Base-by-base conservation (phyloP, 2,797 vertebrate genomes). In the Sparidentex hasta region DNA sequence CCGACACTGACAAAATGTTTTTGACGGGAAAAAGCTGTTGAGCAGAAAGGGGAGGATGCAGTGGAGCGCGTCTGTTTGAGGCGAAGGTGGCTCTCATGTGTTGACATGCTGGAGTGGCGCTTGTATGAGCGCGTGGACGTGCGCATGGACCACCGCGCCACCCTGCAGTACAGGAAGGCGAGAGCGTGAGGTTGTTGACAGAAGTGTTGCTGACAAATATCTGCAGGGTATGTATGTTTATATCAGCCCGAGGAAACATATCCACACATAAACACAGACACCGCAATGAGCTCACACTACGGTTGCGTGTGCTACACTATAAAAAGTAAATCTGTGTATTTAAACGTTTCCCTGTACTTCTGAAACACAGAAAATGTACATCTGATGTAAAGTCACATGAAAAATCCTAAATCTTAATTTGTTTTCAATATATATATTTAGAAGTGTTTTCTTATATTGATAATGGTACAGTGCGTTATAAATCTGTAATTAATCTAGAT, bases 1-100 rank as follows among this genome's bases (percentile, higher is more conserved):
- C 68, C 66, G 82, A 86, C 80, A 51, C 18, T 90, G 84, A 85
- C 74, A 70, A 79, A 86, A 81, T 74, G 70, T 59, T 80, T 86
- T 55, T 75, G 78, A 91, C 29, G 20, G 72, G 47, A 63, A 66
- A 54, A 80, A 77, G 78, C 82, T 88, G 89, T 74, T 29, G 29
- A 76, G 50, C 69, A 65, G 54, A 64, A 50, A 71, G 74, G 62
- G 20, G 43, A 18, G 18, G 51, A n/a, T 16, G 72, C 11, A 56
- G 18, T 3, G 29, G 62, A 21, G 59, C 20, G 1, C 63, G 47
- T 64, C 38, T 73, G 59, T 77, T 41, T 55, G 66, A 71, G 21
- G 13, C 44, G 62, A 82, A 79, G 63, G 71, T 75, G 61, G 18
- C 17, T 72, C 48, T 61, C 77, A 46, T 51, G 55, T 74, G 41